Conservation (phyloP, 2,888 invertebrate species). For the Rhagonycha fulva region DNA sequence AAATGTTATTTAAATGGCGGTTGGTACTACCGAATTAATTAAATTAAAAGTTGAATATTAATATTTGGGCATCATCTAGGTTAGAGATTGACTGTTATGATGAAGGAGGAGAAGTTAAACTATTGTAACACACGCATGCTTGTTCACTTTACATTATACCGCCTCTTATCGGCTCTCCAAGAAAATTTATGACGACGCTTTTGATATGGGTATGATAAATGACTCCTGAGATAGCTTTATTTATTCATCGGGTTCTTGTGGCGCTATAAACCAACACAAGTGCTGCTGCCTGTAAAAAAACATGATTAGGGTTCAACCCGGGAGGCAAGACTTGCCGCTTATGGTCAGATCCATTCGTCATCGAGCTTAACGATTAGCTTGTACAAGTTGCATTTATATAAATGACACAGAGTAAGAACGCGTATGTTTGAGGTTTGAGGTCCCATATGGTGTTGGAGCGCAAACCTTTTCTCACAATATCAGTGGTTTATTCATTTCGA, state of each 20-base stretch:
- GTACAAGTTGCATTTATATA: constrained; percentile 16
- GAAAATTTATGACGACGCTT: constrained; percentile 61
- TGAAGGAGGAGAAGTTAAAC: constrained; percentile 42
- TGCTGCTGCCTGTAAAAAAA: constrained; percentile 38
- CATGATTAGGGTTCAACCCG: constrained; percentile 43
- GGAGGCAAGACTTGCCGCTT: constrained; percentile 34
- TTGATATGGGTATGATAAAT: constrained; percentile 64
- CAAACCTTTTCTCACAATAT: constrained; percentile 25
- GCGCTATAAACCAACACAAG: constrained; percentile 42
- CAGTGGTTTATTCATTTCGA: constrained; percentile 21
- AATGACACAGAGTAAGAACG: background rate
- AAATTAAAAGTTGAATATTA: background rate
- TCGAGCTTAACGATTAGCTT: constrained; percentile 27
- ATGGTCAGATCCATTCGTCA: constrained; percentile 32
- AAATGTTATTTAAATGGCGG: background rate
- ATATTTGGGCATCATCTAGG: background rate
- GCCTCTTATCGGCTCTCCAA: constrained; percentile 51
- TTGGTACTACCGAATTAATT: background rate
- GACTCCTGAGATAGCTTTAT: constrained; percentile 64
- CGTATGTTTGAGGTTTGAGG: constrained; percentile 19
- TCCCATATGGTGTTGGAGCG: constrained; percentile 27
- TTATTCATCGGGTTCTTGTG: constrained; percentile 61
- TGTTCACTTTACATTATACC: constrained; percentile 44
- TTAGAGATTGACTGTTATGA: constrained; percentile 40
- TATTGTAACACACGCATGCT: constrained; percentile 49